phyloP scores from a whole-genome alignment of 2,113 vertebrate genomes.

The Sylvietta virens region DNA sequence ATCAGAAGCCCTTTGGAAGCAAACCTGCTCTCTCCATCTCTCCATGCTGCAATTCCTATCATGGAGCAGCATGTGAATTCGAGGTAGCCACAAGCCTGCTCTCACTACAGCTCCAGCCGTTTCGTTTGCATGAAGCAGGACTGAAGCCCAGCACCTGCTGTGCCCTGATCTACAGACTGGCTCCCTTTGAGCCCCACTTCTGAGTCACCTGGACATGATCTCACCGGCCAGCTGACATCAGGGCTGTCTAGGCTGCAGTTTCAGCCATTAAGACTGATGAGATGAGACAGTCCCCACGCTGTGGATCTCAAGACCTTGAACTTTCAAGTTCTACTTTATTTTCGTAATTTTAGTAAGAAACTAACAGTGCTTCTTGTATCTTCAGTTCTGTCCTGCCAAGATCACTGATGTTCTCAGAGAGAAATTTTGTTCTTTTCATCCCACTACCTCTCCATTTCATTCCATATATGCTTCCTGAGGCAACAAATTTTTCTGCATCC shows the following conservation, averaged over 20 bases:
- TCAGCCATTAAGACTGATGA: neutral
- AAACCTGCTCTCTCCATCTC: neutral
- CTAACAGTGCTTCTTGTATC: fast-evolving
- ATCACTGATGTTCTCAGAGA: neutral
- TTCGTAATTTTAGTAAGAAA: no score
- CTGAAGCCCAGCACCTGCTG: neutral
- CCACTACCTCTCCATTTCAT: neutral
- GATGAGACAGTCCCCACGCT: neutral
- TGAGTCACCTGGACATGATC: fast-evolving
- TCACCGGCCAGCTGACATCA: neutral
- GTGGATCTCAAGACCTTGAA: neutral
- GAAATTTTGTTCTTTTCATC: neutral
- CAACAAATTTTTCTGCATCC: neutral
- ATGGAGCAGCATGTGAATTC: fast-evolving
- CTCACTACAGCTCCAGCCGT: fast-evolving
- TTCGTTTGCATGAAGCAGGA: fast-evolving
- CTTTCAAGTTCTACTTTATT: neutral
- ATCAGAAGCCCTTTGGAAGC: neutral
- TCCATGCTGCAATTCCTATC: neutral
- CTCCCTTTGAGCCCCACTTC: neutral
- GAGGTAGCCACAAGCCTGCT: fast-evolving
- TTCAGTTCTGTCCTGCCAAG: neutral
- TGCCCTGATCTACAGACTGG: fast-evolving
- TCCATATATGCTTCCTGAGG: neutral
- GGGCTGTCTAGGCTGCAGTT: neutral